These are phyloP conservation scores for Macrophya alboannulata DNA, from an alignment of 2,888 invertebrate species.

Conservation along the genomic window DNA sequence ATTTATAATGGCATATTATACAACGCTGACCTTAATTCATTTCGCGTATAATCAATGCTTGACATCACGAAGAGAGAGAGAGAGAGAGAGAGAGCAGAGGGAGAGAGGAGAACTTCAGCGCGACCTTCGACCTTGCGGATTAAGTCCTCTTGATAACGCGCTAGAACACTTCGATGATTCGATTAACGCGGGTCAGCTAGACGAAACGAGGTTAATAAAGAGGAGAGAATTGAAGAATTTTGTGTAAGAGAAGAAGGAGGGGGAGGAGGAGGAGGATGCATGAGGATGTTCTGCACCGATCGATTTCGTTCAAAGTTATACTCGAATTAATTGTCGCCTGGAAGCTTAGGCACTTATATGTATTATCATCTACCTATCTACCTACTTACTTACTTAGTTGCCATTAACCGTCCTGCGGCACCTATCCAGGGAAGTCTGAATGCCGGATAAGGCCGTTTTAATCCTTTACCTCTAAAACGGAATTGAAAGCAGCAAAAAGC, in stretches of 20 bases:
- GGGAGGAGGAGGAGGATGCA: neutral
- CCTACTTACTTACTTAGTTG: conserved; percentile 22
- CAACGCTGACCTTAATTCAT: conserved; percentile 26
- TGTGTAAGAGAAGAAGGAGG: too few species aligned
- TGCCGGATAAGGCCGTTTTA: conserved; percentile 27
- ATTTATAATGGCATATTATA: neutral
- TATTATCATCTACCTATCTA: neutral
- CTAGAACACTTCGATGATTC: conserved; percentile 43
- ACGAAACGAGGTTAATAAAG: conserved; percentile 48
- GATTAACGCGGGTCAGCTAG: conserved; percentile 44
- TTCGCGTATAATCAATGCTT: neutral
- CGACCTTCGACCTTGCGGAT: conserved; percentile 49
- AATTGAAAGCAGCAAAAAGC: conserved; percentile 60
- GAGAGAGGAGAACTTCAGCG: conserved; percentile 1
- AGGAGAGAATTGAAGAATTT: neutral
- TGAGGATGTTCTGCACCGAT: neutral
- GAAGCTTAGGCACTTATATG: conserved; percentile 18
- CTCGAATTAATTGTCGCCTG: conserved; percentile 7
- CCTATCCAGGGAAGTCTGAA: neutral
- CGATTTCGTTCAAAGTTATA: conserved; percentile 7
- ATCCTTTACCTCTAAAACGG: conserved; percentile 60
- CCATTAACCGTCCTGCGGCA: neutral
- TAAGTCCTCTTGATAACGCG: conserved; percentile 51
- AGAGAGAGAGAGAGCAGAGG: neutral
- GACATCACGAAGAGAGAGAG: neutral